A percentile compares a stretch with the other conserved stretches of the same genome.
Evolutionary conservation across 1,140 invertebrate species (phyloP).

Genomic region (Mya arenaria): DNA sequence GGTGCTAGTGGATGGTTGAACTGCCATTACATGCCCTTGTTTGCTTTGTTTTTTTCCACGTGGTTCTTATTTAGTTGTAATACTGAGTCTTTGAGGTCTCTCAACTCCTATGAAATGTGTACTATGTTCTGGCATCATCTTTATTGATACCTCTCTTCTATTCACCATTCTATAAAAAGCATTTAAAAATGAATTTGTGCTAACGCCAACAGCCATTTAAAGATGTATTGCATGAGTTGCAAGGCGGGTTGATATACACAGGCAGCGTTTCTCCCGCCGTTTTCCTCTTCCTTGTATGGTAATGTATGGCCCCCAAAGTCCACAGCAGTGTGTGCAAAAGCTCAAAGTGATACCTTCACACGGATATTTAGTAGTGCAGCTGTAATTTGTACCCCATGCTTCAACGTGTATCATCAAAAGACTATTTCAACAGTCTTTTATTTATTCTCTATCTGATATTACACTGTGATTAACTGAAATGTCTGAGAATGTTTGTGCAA

Average conservation of each 20-base stretch:
- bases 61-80: background rate
- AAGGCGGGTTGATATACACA: too few relatives aligned
- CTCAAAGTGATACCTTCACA: background rate
- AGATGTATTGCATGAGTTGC: too few relatives aligned
- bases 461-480: slow-evolving; percentile 1
- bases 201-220: too few relatives aligned
- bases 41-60: background rate
- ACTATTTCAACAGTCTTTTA: background rate
- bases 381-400: slow-evolving; percentile 14
- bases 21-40: slow-evolving; percentile 11
- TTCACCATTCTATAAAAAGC: too few relatives aligned
- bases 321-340: background rate
- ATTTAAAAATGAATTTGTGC: too few relatives aligned
- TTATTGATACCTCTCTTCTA: too few relatives aligned
- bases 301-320: slow-evolving; percentile 12
- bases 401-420: background rate
- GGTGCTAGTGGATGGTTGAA: slow-evolving; percentile 32
- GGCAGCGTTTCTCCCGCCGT: slow-evolving; percentile 1
- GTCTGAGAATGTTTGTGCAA: slow-evolving; percentile 11
- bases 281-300: slow-evolving; percentile 24
- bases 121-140: too few relatives aligned
- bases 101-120: slow-evolving; percentile 22
- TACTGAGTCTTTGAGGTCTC: background rate
- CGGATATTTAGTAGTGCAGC: background rate
- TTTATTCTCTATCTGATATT: slow-evolving; percentile 21